Base-by-base conservation (phyloP, 2,888 invertebrate species). In the Sphaerophoria taeniata region DNA sequence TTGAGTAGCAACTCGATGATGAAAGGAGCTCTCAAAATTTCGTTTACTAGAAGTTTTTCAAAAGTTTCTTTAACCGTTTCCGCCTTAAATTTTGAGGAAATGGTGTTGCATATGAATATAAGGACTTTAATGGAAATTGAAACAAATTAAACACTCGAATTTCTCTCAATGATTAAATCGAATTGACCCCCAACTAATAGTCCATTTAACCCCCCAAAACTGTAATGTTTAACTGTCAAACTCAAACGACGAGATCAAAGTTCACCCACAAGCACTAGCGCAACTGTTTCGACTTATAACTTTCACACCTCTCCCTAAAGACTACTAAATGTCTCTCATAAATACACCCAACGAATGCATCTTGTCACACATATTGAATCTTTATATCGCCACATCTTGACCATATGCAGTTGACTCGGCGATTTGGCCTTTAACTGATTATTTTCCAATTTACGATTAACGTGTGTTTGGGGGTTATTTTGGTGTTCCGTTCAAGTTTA, bases 381-480 rank as follows among this genome's bases (percentile, higher is more conserved):
- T 60, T 60, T 39, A 60, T 60, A n/a, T n/a, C n/a, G n/a, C 60
- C 43, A 16, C 24, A 60, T 60, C 60, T 60, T 60, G 60, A 60
- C 39, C 60, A 60, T 60, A 60, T 60, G n/a, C n/a, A 60, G 24
- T 60, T 60, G 60, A 60, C 60, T 60, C 24, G n/a, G 36, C 39
- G 2, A 39, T 3, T 60, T 60, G 60, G 39, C 60, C 58, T 39
- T 24, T 49, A 60, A 60, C 60, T 60, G 60, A 60, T 60, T 60
- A 60, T 60, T 60, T 51, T 60, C 12, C 39, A 60, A 60, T 60
- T 39, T 24, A 39, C 39, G 39, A 34, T 16, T 39, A 0, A 60
- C 24, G 24, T 39, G 6, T 24, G 12, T 24, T 43, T 43, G 39
- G 24, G 7, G 9, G 36, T 7, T 3, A 6, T 56, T 16, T 1